Conservation (phyloP, 1,140 invertebrate species). For the Ridgeia piscesae region DNA sequence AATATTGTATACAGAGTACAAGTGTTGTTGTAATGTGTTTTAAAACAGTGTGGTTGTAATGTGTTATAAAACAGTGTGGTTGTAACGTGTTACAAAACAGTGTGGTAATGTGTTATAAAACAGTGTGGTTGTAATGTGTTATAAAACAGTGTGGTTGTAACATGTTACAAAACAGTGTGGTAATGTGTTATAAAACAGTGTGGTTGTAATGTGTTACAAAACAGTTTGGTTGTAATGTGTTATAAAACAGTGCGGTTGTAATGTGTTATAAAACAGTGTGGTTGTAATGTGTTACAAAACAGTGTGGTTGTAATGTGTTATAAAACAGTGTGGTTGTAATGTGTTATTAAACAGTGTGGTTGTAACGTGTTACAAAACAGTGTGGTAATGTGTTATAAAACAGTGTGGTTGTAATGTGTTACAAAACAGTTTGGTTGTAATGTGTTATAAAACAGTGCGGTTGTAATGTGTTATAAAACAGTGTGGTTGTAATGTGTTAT, state of each 20-base stretch:
- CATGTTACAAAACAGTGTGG: too few species aligned
- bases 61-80: not conserved
- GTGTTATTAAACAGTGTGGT: not conserved
- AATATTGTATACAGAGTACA: not conserved
- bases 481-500: not conserved
- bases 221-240: not conserved
- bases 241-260: not conserved
- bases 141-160: not conserved
- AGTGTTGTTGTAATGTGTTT: not conserved
- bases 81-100: not conserved
- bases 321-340: not conserved
- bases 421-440: not conserved
- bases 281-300: not conserved
- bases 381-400: not conserved
- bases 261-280: too few species aligned
- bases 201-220: not conserved
- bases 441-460: not conserved
- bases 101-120: not conserved
- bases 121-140: not conserved
- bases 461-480: too few species aligned
- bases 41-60: not conserved
- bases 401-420: not conserved
- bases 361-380: too few species aligned
- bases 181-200: not conserved
- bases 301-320: not conserved